A percentile compares a stretch with the other conserved stretches of the same genome.
phyloP scores from a whole-genome alignment of 2,797 vertebrate genomes.

The Etheostoma perlongum region DNA sequence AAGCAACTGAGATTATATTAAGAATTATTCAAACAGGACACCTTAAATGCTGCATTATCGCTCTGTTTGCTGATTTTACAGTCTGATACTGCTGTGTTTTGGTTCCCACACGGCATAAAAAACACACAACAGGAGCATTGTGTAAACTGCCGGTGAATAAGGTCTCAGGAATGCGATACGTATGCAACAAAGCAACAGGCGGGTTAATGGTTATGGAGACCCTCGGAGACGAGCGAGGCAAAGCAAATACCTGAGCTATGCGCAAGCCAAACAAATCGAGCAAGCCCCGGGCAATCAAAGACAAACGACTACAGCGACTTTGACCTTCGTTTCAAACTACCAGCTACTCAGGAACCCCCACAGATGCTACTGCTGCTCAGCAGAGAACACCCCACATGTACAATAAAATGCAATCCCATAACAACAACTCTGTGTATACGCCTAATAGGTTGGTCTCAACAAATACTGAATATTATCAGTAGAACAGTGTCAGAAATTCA shows the following conservation, averaged over 20 bases:
- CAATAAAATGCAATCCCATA: neutral
- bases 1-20: constrained; percentile 14
- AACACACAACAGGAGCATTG: constrained; percentile 62
- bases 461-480: neutral
- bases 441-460: neutral
- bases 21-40: constrained; percentile 15
- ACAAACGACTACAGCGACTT: constrained; percentile 37
- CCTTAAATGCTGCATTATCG: constrained; percentile 30
- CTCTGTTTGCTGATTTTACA: constrained; percentile 41
- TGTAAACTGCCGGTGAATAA: constrained; percentile 65
- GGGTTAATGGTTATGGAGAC: constrained; percentile 83
- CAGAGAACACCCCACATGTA: constrained; percentile 4
- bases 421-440: constrained; percentile 4
- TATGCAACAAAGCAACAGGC: constrained; percentile 58
- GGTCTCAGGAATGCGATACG: constrained; percentile 75
- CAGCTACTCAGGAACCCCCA: neutral
- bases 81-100: constrained; percentile 55
- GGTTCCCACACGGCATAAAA: constrained; percentile 65
- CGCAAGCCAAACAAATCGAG: constrained; percentile 57
- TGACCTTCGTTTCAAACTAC: constrained; percentile 38
- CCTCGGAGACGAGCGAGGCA: constrained; percentile 53
- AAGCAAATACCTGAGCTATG: constrained; percentile 76
- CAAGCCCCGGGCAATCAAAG: constrained; percentile 51
- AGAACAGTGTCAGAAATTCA: neutral
- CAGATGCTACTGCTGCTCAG: neutral